Evolutionary conservation across 2,888 invertebrate species (phyloP).

Genomic region (Limnephilus auricula): DNA sequence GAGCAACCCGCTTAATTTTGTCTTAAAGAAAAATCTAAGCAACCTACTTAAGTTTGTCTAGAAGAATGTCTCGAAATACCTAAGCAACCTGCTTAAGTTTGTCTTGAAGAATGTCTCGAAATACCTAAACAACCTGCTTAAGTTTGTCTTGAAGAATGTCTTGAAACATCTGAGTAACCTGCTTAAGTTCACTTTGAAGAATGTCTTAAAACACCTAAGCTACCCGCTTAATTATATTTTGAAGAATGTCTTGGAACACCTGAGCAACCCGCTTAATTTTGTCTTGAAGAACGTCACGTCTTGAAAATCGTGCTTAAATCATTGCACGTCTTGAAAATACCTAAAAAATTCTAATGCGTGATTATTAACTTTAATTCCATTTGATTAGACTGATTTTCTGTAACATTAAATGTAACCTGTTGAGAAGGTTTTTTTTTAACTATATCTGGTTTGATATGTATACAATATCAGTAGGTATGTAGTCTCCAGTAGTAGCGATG

Average conservation of each 20-base stretch:
- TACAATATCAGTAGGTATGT: neutral
- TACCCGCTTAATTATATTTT: neutral
- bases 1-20: neutral
- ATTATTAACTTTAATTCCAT: neutral
- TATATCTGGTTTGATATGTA: neutral
- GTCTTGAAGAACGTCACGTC: no score
- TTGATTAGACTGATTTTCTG: neutral
- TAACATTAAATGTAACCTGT: neutral
- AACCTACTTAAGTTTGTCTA: neutral
- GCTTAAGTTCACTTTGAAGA: neutral
- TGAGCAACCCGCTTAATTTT: neutral
- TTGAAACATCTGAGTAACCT: neutral
- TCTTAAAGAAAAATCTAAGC: no score
- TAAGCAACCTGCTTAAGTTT: neutral
- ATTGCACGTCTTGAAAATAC: neutral
- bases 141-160: neutral
- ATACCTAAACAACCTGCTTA: neutral
- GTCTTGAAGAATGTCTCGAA: neutral
- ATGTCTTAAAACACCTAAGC: no score
- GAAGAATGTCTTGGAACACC: neutral
- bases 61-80: neutral
- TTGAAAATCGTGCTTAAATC: neutral
- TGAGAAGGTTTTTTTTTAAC: neutral
- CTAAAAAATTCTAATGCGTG: neutral
- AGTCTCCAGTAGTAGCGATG: no score